phyloP scores from a whole-genome alignment of 2,888 invertebrate species.

The Gnatocerus cornutus region DNA sequence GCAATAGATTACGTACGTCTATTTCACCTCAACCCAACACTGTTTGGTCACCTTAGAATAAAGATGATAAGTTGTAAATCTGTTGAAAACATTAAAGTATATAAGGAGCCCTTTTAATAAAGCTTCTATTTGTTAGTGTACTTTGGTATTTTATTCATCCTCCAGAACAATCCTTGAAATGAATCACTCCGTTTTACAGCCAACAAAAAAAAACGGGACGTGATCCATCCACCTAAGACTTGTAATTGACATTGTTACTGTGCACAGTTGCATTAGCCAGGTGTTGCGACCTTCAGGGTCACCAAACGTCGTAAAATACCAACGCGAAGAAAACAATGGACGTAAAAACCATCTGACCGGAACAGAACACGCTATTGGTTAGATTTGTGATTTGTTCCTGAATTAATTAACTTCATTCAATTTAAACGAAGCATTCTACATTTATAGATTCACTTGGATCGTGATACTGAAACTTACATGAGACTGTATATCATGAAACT shows the following conservation, averaged over 20 bases:
- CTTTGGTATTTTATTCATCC: conserved; percentile 40
- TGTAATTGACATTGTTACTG: conserved; percentile 33
- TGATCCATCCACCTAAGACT: conserved; percentile 22
- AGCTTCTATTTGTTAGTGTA: conserved; percentile 65
- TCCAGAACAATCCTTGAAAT: background rate
- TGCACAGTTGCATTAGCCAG: conserved; percentile 49
- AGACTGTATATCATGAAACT: background rate
- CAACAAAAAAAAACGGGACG: conserved; percentile 16
- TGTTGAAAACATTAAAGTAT: conserved; percentile 64
- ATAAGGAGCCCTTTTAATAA: conserved; percentile 61
- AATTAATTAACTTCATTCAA: conserved; percentile 26
- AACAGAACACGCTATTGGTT: conserved; percentile 28
- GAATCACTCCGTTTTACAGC: background rate
- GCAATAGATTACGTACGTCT: conserved; percentile 3
- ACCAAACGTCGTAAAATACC: conserved; percentile 37
- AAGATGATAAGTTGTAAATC: conserved; percentile 58
- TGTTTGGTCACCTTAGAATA: conserved; percentile 39
- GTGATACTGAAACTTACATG: conserved; percentile 2
- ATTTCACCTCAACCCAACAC: conserved; percentile 37
- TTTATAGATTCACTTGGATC: conserved; percentile 1
- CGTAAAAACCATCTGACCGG: conserved; percentile 44
- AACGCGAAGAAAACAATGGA: conserved; percentile 42
- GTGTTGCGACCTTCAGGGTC: conserved; percentile 55
- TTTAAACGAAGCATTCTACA: background rate
- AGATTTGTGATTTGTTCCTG: conserved; percentile 33